These are phyloP conservation scores for Neomonachus schauinslandi DNA, from an alignment of 2,113 vertebrate genomes.

Conservation along the genomic window DNA sequence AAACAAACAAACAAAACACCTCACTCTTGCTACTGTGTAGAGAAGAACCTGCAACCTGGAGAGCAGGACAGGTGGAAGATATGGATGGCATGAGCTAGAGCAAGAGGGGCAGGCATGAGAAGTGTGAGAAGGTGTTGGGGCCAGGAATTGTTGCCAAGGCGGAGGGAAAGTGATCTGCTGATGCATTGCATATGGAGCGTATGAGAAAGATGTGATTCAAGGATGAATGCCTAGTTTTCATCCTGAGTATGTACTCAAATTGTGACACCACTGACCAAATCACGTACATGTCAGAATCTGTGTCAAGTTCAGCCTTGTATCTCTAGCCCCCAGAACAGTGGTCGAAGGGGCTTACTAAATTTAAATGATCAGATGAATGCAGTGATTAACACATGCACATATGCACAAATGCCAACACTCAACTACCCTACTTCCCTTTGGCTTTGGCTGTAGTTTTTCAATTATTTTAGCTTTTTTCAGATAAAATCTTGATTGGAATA, in stretches of 20 bases:
- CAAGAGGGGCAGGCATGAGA: background rate
- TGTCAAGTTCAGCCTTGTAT: background rate
- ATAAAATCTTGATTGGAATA: slow-evolving; percentile 29
- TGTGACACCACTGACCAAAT: background rate
- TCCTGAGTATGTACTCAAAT: background rate
- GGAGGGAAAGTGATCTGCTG: background rate
- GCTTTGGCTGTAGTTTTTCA: background rate
- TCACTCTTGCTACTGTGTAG: background rate
- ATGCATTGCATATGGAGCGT: background rate
- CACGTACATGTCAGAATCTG: background rate
- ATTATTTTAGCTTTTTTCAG: background rate
- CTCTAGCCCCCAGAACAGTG: background rate
- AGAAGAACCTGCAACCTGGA: background rate
- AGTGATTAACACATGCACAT: background rate
- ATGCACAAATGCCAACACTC: background rate
- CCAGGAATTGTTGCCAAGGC: no score
- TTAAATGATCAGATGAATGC: background rate
- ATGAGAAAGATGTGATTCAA: background rate
- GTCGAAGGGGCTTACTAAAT: background rate
- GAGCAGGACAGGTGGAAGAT: background rate
- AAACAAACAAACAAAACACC: background rate
- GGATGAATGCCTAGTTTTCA: background rate
- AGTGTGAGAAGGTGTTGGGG: rapidly evolving
- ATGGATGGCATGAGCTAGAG: background rate
- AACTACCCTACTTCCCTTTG: background rate